Evolutionary conservation across 2,113 vertebrate species (phyloP).

Genomic region (Platichthys stellatus): DNA sequence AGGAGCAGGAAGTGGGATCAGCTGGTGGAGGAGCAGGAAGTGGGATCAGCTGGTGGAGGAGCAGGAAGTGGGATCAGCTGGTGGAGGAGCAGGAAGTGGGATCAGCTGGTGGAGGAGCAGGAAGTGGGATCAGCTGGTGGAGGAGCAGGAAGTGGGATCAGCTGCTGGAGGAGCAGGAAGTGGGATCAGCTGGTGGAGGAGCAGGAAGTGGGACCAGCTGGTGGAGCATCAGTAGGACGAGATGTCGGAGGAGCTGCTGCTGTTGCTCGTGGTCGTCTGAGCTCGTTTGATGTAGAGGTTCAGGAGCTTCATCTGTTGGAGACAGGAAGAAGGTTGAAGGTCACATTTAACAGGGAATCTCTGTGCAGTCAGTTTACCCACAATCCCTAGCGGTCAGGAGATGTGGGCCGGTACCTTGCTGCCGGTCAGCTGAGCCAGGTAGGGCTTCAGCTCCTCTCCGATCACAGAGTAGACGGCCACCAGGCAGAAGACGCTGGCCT

Average conservation of each 20-base stretch:
- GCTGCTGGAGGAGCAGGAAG: not conserved
- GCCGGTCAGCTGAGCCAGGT: conserved; percentile 95
- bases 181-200: too few species aligned
- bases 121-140: not conserved
- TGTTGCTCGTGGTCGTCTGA: conserved; percentile 96
- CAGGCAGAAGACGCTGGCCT: conserved; percentile 97
- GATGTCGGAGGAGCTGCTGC: conserved; percentile 96
- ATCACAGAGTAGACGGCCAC: conserved; percentile 98
- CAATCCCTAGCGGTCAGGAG: too few species aligned
- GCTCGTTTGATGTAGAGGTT: conserved; percentile 98
- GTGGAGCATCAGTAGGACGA: conserved; percentile 87
- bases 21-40: too few species aligned
- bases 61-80: too few species aligned
- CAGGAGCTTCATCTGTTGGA: conserved; percentile 92
- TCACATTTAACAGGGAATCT: too few species aligned
- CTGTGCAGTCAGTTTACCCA: too few species aligned
- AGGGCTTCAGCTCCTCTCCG: conserved; percentile 95
- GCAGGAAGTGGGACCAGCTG: conserved; percentile 1
- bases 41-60: too few species aligned
- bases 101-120: not conserved
- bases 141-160: not conserved
- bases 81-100: too few species aligned
- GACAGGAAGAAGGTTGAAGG: not conserved
- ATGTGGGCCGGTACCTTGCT: conserved; percentile 86
- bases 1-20: too few species aligned